A percentile compares a stretch with the other conserved stretches of the same genome.
phyloP scores from a whole-genome alignment of 1,140 invertebrate genomes.

The Zaprionus africanus region DNA sequence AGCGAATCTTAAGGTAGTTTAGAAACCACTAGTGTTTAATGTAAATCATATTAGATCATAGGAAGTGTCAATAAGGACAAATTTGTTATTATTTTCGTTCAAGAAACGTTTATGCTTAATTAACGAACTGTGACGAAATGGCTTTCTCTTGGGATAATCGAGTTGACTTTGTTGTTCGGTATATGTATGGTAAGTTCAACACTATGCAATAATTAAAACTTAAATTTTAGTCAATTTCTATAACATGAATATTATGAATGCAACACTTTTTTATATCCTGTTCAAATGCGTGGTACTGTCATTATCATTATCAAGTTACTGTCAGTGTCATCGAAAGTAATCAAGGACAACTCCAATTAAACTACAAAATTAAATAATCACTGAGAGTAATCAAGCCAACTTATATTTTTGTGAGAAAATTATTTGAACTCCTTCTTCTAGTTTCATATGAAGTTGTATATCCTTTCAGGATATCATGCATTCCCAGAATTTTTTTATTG shows the following conservation, averaged over 20 bases:
- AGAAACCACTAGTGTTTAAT: conserved; percentile 11
- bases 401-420: not conserved
- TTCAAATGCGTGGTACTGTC: not conserved
- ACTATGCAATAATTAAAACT: not conserved
- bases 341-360: not conserved
- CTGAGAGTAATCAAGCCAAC: not conserved
- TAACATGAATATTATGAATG: not conserved
- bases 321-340: not conserved
- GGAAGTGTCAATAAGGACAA: conserved; percentile 29
- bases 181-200: conserved; percentile 89
- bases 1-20: conserved; percentile 69
- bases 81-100: conserved; percentile 33
- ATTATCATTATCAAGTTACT: not conserved
- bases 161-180: conserved; percentile 91
- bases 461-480: not conserved
- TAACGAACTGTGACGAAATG: conserved; percentile 63
- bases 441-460: not conserved
- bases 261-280: not conserved
- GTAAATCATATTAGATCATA: conserved; percentile 27
- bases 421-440: not conserved
- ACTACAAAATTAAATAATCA: not conserved
- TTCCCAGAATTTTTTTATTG: not conserved
- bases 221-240: not conserved
- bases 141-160: conserved; percentile 91
- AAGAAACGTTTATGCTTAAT: conserved; percentile 56